phyloP scores from a whole-genome alignment of 2,113 vertebrate genomes.

The Ictidomys tridecemlineatus region DNA sequence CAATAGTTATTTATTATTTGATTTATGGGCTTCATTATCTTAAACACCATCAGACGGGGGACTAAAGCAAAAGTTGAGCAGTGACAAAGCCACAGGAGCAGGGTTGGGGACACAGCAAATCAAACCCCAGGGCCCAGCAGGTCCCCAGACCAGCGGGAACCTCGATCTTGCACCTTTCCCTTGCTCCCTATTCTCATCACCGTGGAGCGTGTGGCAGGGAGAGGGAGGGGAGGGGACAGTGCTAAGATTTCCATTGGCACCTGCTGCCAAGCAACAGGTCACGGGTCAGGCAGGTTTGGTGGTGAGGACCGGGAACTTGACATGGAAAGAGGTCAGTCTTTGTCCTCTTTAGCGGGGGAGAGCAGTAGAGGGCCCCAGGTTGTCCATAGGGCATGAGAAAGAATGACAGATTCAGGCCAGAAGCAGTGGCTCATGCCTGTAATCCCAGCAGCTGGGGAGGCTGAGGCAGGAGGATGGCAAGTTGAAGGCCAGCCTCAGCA shows the following conservation, averaged over 20 bases:
- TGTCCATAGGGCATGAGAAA: not conserved
- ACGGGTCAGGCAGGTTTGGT: not conserved
- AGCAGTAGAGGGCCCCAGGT: not conserved
- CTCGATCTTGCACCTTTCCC: not conserved
- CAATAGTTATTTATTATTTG: slow-evolving; percentile 90
- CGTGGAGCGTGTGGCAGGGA: not conserved
- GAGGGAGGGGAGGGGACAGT: not conserved
- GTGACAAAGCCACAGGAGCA: not conserved
- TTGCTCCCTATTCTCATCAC: not conserved
- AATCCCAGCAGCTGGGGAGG: too few species aligned
- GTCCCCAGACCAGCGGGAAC: not conserved
- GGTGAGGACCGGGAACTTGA: not conserved
- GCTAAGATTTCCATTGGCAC: not conserved
- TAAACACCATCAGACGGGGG: slow-evolving; percentile 76
- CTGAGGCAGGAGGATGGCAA: too few species aligned
- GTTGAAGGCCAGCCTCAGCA: too few species aligned
- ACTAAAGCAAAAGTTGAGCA: slow-evolving; percentile 38
- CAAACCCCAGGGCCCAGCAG: not conserved
- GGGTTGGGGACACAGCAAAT: not conserved
- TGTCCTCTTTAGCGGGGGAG: too few species aligned
- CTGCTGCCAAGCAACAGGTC: not conserved
- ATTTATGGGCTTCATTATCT: slow-evolving; percentile 86
- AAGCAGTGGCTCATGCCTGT: too few species aligned
- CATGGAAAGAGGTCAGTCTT: not conserved
- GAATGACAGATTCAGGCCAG: fast-evolving